Evolutionary conservation across 2,888 invertebrate species (phyloP), one percentile per base, ranked within the genome.

Genomic region (Lasioglossum morio): DNA sequence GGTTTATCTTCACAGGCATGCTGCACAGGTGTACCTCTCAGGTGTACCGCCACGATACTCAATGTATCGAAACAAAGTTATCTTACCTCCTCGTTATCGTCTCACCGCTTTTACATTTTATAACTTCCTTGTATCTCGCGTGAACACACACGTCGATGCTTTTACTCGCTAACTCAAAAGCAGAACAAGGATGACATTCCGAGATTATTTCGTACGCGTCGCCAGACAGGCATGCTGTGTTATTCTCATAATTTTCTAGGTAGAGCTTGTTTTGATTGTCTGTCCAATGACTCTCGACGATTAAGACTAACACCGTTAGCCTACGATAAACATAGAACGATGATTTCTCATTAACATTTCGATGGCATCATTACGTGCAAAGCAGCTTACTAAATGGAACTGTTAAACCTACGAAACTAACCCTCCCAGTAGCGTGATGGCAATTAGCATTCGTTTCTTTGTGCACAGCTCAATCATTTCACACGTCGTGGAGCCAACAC

Each of bases 141-240:
- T 97, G 97, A 85, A 97, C 97, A 93, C 98, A 98, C 72, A 98
- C 97, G 78, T 97, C 97, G 92, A 98, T 97, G 93, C 97, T 98
- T 95, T 97, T 97, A 93, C 98, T 98, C 78, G 97, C 96, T 87
- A 98, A 97, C 96, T 98, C 98, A 95, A 98, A 98, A 89, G 97
- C 97, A 94, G 97, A 97, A 95, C 98, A 98, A n/a, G 98, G 98
- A 95, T 98, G 97, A 92, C 98, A 98, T 95, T 98, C 97, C 91
- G 96, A 97, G 34, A 97, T 96, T 34, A 98, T 96, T 87, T 97
- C 96, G 91, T 96, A 98, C 30, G 97, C 96, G 93, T 98, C 98
- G 86, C 96, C 96, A 77, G 96, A 95, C 96, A 97, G 97, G 94
- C 98, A 98, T 16, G 97, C 97, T 0, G 97, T 97, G 94, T 98